A percentile compares a stretch with the other conserved stretches of the same genome.
phyloP scores from a whole-genome alignment of 2,797 vertebrate species.

The Dendrocincla fuliginosa region DNA sequence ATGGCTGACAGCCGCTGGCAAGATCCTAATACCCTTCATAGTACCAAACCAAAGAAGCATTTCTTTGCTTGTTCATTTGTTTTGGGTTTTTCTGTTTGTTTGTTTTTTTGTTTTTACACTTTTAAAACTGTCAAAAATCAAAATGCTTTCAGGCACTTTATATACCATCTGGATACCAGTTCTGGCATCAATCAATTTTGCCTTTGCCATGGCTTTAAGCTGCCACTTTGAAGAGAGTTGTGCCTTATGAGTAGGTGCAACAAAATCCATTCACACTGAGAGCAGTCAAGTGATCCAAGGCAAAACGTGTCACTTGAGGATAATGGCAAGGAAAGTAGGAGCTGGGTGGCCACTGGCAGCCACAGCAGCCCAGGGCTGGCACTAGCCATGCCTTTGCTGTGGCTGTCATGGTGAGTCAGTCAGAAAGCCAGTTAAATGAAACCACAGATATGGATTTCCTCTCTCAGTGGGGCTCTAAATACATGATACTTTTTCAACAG shows the following conservation, averaged over 20 bases:
- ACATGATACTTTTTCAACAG: rapidly evolving
- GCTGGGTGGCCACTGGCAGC: neutral
- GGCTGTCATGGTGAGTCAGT: neutral
- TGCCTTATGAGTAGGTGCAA: neutral
- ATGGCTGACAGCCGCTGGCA: neutral
- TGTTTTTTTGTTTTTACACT: neutral
- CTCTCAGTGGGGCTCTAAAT: neutral
- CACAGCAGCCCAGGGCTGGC: rapidly evolving
- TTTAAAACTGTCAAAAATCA: neutral
- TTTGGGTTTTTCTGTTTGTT: too few relatives aligned
- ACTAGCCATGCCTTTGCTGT: neutral
- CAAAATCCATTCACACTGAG: rapidly evolving
- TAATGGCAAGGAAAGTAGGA: rapidly evolving
- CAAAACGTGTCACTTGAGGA: rapidly evolving
- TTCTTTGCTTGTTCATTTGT: neutral
- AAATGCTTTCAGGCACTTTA: neutral
- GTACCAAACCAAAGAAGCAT: neutral
- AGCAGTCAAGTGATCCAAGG: rapidly evolving
- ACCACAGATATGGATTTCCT: rapidly evolving
- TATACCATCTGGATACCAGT: rapidly evolving
- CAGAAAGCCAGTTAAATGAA: neutral
- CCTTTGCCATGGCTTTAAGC: neutral
- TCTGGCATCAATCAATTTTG: neutral
- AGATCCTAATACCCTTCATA: neutral
- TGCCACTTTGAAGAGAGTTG: neutral